These are phyloP conservation scores for Sturnus vulgaris DNA, from an alignment of 2,113 vertebrate genomes.

Conservation along the genomic window DNA sequence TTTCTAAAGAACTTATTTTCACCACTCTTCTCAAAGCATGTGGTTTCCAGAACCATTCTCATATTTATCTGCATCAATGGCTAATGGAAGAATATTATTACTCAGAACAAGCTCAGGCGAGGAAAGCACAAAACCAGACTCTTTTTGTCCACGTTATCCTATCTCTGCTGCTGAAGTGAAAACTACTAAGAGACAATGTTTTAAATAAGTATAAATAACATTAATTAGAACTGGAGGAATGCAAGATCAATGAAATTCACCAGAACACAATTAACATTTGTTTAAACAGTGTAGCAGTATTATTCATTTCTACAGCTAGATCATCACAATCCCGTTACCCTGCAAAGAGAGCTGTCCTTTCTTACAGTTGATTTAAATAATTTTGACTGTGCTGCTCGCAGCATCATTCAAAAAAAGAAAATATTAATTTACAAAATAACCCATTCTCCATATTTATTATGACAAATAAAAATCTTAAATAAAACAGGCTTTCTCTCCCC, in stretches of 20 bases:
- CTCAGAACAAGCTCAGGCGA: not conserved
- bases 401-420: constrained; percentile 79
- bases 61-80: not conserved
- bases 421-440: constrained; percentile 87
- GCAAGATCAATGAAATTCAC: constrained; percentile 68
- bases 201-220: constrained; percentile 86
- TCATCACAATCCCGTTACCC: constrained; percentile 56
- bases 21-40: not conserved
- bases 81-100: not conserved
- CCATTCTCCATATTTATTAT: constrained; percentile 78
- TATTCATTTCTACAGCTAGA: constrained; percentile 60
- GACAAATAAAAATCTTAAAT: constrained; percentile 85
- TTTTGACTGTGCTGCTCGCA: constrained; percentile 90
- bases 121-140: constrained; percentile 19
- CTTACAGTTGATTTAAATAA: constrained; percentile 86
- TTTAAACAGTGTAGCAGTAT: constrained; percentile 64
- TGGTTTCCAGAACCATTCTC: not conserved
- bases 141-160: constrained; percentile 17
- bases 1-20: constrained; percentile 5
- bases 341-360: constrained; percentile 73
- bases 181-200: constrained; percentile 65
- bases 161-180: constrained; percentile 64
- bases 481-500: constrained; percentile 70
- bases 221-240: constrained; percentile 70
- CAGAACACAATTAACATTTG: constrained; percentile 55